These are phyloP conservation scores for Tipula lateralis DNA, from an alignment of 2,888 invertebrate species.

Conservation along the genomic window DNA sequence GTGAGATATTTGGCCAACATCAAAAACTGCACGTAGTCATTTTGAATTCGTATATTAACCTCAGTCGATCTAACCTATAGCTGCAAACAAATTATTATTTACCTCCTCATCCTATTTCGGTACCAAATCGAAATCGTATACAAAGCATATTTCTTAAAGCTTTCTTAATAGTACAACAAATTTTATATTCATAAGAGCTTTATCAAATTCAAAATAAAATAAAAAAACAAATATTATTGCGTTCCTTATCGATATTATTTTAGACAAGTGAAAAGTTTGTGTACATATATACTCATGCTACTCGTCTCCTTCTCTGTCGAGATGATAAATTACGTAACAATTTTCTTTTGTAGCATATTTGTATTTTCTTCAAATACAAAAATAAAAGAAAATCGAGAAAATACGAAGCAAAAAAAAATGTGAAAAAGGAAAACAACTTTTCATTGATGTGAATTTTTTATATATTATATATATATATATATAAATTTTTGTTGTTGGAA, in stretches of 20 bases:
- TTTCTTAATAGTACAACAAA: background rate
- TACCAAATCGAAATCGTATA: background rate
- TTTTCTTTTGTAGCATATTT: background rate
- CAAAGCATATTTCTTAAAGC: background rate
- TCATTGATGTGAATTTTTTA: constrained; percentile 24
- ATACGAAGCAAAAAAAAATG: background rate
- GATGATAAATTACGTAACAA: background rate
- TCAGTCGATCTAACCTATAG: too few relatives aligned
- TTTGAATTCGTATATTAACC: too few relatives aligned
- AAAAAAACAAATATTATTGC: background rate
- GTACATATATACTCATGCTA: background rate
- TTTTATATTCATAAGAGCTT: background rate
- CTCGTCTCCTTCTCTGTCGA: background rate
- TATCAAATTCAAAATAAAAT: background rate
- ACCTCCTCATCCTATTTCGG: too few relatives aligned
- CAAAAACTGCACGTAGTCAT: too few relatives aligned
- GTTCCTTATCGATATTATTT: background rate
- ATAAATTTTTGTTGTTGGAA: background rate
- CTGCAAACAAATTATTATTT: background rate
- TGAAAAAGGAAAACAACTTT: background rate
- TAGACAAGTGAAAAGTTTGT: background rate
- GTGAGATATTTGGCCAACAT: too few relatives aligned
- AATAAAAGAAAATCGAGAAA: background rate
- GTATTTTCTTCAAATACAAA: background rate
- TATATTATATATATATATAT: background rate